Conservation (phyloP, 2,113 vertebrate genomes). For the Talpa occidentalis region DNA sequence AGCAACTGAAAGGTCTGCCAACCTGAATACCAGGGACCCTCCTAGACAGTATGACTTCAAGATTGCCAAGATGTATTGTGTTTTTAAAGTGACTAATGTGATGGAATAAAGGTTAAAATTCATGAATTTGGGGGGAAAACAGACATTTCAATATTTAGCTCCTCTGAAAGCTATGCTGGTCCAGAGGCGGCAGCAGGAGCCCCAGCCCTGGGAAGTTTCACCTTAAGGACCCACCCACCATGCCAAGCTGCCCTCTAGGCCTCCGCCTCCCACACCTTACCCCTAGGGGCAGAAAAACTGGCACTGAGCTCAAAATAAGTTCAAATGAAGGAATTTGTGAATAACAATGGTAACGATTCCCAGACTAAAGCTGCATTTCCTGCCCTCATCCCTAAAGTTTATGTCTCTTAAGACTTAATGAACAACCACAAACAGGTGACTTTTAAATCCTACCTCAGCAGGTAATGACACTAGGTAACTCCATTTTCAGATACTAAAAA, state of each 20-base stretch:
- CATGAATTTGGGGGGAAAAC: background rate
- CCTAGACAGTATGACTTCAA: background rate
- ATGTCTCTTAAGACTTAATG: background rate
- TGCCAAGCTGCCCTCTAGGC: too few species aligned
- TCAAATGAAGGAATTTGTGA: background rate
- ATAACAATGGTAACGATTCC: background rate
- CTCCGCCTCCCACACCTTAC: background rate
- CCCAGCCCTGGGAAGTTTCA: too few species aligned
- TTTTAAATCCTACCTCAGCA: slow-evolving; percentile 63
- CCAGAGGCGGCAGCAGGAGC: background rate
- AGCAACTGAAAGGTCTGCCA: background rate
- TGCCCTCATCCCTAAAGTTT: background rate
- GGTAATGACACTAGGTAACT: slow-evolving; percentile 66
- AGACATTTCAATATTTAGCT: background rate
- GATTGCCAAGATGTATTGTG: background rate
- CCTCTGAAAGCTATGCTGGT: background rate
- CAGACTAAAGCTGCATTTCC: background rate
- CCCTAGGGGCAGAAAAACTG: too few species aligned
- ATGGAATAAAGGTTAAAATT: background rate
- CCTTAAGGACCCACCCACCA: too few species aligned
- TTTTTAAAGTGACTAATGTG: background rate
- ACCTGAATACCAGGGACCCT: background rate
- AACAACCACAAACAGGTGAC: background rate
- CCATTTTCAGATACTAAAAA: slow-evolving; percentile 79
- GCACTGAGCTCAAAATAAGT: rapidly evolving